Percentiles rank a stretch among this genome's conserved stretches.
Conservation (phyloP, 2,797 vertebrate genomes). For the Sphenopsis melanotis region DNA sequence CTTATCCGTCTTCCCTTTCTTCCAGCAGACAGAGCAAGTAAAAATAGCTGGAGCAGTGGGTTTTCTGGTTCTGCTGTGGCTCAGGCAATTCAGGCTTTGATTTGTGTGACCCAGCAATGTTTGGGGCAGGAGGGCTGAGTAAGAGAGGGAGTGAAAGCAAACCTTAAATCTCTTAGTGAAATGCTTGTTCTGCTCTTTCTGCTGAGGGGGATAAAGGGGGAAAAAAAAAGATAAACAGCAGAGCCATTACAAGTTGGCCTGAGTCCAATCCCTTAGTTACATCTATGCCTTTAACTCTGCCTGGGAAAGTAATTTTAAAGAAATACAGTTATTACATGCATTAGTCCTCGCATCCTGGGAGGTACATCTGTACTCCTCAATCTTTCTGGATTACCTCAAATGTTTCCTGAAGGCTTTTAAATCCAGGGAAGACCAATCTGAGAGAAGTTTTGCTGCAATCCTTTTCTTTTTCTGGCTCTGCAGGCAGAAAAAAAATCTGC, state of each 20-base stretch:
- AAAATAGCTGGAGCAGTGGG: neutral
- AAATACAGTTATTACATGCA: slow-evolving; percentile 43
- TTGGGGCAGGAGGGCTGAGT: neutral
- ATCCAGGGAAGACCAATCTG: slow-evolving; percentile 47
- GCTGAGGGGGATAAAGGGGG: neutral
- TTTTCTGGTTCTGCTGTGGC: neutral
- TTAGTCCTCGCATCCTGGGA: slow-evolving; percentile 47
- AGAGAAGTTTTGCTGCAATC: neutral
- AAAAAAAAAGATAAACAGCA: neutral
- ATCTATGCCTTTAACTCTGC: slow-evolving; percentile 23
- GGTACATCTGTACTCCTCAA: slow-evolving; percentile 25
- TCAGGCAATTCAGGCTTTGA: neutral
- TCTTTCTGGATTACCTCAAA: slow-evolving; percentile 26
- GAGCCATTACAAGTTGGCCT: neutral
- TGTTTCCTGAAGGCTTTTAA: slow-evolving; percentile 65
- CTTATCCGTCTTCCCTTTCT: neutral
- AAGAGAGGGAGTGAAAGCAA: neutral
- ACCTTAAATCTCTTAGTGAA: slow-evolving; percentile 32
- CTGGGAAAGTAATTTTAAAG: slow-evolving; percentile 45
- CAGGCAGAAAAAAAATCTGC: neutral
- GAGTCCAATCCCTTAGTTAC: slow-evolving; percentile 21
- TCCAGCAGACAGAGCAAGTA: neutral
- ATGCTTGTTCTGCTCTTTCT: slow-evolving; percentile 51
- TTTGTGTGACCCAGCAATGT: neutral
- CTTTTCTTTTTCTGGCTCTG: slow-evolving; percentile 11